Percentiles rank a stretch among this genome's conserved stretches.
phyloP scores from a whole-genome alignment of 2,888 invertebrate species.

The Archips crataeganus region DNA sequence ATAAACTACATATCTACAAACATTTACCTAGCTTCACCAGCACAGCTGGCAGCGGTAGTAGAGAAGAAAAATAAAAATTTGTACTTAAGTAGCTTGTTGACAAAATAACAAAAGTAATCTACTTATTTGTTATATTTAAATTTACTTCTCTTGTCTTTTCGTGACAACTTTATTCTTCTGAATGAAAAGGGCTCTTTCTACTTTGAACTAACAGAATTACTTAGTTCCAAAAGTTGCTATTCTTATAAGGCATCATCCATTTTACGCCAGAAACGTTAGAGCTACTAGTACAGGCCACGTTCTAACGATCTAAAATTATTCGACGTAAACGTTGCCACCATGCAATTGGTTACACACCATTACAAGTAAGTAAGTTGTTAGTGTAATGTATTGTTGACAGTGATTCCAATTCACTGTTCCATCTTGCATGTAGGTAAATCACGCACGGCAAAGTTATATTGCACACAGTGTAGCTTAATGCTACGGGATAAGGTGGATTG shows the following conservation, averaged over 20 bases:
- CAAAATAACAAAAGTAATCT: no score
- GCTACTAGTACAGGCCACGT: background rate
- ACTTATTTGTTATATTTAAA: no score
- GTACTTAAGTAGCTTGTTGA: no score
- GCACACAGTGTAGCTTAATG: background rate
- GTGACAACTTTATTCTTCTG: no score
- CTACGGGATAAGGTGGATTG: background rate
- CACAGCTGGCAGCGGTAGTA: no score
- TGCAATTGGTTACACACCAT: background rate
- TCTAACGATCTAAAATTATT: background rate
- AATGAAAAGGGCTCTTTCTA: no score
- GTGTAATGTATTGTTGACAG: constrained; percentile 11
- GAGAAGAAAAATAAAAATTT: no score
- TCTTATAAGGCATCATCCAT: background rate
- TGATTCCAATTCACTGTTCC: constrained; percentile 13
- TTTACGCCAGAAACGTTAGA: background rate
- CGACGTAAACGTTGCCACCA: background rate
- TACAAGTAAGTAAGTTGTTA: background rate
- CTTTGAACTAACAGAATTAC: background rate
- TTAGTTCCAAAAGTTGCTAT: background rate
- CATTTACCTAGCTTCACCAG: no score
- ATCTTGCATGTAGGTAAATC: constrained; percentile 19
- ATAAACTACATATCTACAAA: no score
- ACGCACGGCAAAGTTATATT: constrained; percentile 16
- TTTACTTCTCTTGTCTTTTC: no score